phyloP scores from a whole-genome alignment of 2,797 vertebrate species.

The Arrhamphus sclerolepis region DNA sequence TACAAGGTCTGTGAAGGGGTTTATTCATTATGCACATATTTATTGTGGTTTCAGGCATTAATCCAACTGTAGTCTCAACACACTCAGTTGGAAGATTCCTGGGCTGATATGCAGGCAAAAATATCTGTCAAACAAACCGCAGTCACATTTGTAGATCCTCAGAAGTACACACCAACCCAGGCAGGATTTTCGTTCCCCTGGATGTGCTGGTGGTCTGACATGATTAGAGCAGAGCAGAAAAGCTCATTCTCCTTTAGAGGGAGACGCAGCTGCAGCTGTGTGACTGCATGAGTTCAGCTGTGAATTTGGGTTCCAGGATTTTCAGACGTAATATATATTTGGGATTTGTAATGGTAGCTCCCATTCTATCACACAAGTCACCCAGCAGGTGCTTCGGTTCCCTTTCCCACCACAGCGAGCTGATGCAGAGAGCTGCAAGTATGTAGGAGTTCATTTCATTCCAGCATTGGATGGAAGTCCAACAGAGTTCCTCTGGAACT shows the following conservation, averaged over 20 bases:
- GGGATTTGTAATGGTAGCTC: too few species aligned
- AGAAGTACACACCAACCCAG: background rate
- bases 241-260: conserved; percentile 18
- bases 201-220: conserved; percentile 9
- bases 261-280: conserved; percentile 8
- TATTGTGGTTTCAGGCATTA: conserved; percentile 23
- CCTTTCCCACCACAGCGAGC: too few species aligned
- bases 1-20: conserved; percentile 31
- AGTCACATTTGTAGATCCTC: conserved; percentile 15
- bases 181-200: conserved; percentile 5
- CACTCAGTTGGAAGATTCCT: conserved; percentile 10
- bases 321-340: background rate
- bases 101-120: conserved; percentile 3
- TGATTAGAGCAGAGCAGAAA: conserved; percentile 19
- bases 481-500: too few species aligned
- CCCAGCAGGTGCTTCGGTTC: too few species aligned
- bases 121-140: conserved; percentile 2
- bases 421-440: too few species aligned
- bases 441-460: too few species aligned
- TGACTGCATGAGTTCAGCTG: background rate
- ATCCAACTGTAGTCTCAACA: conserved; percentile 15
- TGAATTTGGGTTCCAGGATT: background rate
- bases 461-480: too few species aligned
- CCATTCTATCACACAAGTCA: too few species aligned
- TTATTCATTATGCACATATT: conserved; percentile 53